These are phyloP conservation scores for Venusia cambrica DNA, from an alignment of 2,888 invertebrate species.

Conservation along the genomic window DNA sequence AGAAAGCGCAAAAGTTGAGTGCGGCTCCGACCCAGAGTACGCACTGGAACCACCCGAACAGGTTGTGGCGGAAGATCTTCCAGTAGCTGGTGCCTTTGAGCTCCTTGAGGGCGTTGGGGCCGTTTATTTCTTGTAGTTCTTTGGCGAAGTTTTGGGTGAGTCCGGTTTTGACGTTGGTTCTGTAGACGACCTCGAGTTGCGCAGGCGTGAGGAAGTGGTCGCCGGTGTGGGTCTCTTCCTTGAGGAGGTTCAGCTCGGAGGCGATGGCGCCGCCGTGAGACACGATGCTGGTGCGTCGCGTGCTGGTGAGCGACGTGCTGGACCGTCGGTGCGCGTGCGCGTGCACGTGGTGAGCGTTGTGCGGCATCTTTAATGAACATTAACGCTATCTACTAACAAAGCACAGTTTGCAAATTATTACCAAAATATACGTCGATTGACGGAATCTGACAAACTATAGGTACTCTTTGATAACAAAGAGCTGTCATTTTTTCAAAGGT, in stretches of 20 bases:
- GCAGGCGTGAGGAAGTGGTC: slow-evolving; percentile 67
- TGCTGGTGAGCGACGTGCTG: slow-evolving; percentile 38
- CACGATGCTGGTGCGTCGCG: slow-evolving; percentile 18
- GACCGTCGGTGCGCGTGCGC: no score
- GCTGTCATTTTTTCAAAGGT: no score
- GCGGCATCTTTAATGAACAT: slow-evolving; percentile 38
- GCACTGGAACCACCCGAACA: slow-evolving; percentile 87
- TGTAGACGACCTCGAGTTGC: slow-evolving; percentile 65
- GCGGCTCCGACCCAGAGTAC: slow-evolving; percentile 85
- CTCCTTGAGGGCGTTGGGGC: slow-evolving; percentile 83
- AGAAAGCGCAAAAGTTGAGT: slow-evolving; percentile 82
- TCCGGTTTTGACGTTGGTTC: slow-evolving; percentile 73
- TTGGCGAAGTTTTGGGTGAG: slow-evolving; percentile 76
- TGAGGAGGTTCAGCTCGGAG: slow-evolving; percentile 52
- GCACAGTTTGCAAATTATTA: no score
- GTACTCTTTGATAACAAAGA: no score
- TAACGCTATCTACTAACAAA: neutral
- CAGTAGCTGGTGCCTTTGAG: slow-evolving; percentile 82
- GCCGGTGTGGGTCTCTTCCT: slow-evolving; percentile 62
- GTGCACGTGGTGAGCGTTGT: slow-evolving; percentile 32
- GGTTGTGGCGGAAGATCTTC: slow-evolving; percentile 82
- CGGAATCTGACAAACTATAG: no score
- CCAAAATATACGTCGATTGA: no score
- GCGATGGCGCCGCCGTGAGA: slow-evolving; percentile 35
- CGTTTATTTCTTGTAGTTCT: slow-evolving; percentile 74